phyloP scores from a whole-genome alignment of 2,797 vertebrate genomes.

The Takifugu ocellatus region DNA sequence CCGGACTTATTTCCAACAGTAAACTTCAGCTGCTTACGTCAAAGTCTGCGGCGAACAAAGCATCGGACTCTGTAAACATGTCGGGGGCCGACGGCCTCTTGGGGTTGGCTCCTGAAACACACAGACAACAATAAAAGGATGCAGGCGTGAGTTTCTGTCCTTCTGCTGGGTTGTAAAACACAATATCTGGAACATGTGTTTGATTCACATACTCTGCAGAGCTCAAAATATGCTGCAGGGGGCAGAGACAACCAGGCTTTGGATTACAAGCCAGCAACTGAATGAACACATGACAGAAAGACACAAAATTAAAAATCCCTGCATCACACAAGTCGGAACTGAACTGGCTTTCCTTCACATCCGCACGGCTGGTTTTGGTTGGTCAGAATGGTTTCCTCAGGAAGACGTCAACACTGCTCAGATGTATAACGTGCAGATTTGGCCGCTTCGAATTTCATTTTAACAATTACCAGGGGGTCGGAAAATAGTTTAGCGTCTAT shows the following conservation, averaged over 20 bases:
- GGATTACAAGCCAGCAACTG: conserved; percentile 74
- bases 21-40: conserved; percentile 83
- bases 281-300: conserved; percentile 75
- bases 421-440: neutral
- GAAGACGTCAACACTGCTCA: too few species aligned
- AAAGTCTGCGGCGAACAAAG: conserved; percentile 98
- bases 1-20: neutral
- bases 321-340: conserved; percentile 46
- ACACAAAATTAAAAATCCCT: conserved; percentile 59
- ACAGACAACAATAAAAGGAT: conserved; percentile 17
- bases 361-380: conserved; percentile 3
- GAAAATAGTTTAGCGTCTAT: too few species aligned
- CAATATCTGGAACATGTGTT: conserved; percentile 64
- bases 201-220: conserved; percentile 74
- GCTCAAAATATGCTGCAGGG: conserved; percentile 74
- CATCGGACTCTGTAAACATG: conserved; percentile 99
- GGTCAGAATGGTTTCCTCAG: too few species aligned
- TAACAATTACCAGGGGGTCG: neutral
- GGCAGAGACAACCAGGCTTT: conserved; percentile 70
- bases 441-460: neutral
- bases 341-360: too few species aligned
- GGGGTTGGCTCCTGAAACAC: conserved; percentile 83
- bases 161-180: conserved; percentile 43
- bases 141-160: conserved; percentile 13
- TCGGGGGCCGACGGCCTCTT: conserved; percentile 96